Evolutionary conservation across 2,888 invertebrate genomes (phyloP), one percentile per base, ranked within the genome.

Genomic region (Eurois occulta): DNA sequence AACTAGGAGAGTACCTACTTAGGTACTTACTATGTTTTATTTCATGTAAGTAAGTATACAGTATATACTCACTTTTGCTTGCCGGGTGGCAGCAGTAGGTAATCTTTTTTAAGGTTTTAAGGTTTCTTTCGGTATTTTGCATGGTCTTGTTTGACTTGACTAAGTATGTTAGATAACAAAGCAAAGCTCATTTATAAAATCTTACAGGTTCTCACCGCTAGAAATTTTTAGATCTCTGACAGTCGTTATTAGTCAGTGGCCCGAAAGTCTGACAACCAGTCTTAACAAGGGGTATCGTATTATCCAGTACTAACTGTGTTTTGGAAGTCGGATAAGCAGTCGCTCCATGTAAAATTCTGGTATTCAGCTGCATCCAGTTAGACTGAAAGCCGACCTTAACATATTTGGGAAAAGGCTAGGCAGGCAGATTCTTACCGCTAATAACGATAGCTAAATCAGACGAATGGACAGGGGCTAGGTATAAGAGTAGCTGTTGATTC

Each of bases 1-100:
- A 64, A 76, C 52, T 77, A 77, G 67, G 48, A 67, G n/a, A 72
- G 28, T 75, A 32, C 7, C 0, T 46, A 58, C 16, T n/a, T n/a
- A n/a, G n/a, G n/a, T n/a, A n/a, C n/a, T 21, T 46, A 43, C 11
- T 10, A 28, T 1, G 58, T 18, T 77, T 80, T 83, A 35, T 48
- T 78, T 58, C 13, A 43, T 28, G 32, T 58, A 65, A n/a, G 65
- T 41, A 18, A n/a, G 38, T 64, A n/a, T 24, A 13, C n/a, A 24
- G 38, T 3, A 0, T 64, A 64, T 32, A 28, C 6, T n/a, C n/a
- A 28, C 5, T 66, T 43, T 41, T 66, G 41, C n/a, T n/a, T 35
- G 35, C 2, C 21, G 21, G 32, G 2, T 18, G 16, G n/a, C 21
- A 8, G 3, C 32, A n/a, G 32, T 41, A 41, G 41, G 0, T 35